phyloP scores from a whole-genome alignment of 2,888 invertebrate genomes.

The Chrysolina americana region DNA sequence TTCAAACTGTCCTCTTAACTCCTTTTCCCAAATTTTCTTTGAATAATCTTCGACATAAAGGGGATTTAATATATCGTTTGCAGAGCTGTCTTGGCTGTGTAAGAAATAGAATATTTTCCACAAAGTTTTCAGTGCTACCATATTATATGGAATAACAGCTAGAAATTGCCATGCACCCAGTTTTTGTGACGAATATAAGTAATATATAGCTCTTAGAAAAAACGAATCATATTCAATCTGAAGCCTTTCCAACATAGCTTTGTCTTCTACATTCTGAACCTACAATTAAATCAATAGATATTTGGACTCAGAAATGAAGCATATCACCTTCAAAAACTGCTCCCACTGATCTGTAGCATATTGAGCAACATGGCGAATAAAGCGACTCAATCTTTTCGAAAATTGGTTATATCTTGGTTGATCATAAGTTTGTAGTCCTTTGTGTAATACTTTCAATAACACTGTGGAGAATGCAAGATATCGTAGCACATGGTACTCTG shows the following conservation, averaged over 20 bases:
- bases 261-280: slow-evolving; percentile 67
- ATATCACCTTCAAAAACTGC: slow-evolving; percentile 66
- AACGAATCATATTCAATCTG: slow-evolving; percentile 83
- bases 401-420: slow-evolving; percentile 79
- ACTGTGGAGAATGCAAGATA: slow-evolving; percentile 80
- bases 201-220: slow-evolving; percentile 78
- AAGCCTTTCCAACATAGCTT: slow-evolving; percentile 72
- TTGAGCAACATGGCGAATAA: slow-evolving; percentile 80
- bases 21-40: slow-evolving; percentile 68
- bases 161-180: slow-evolving; percentile 88
- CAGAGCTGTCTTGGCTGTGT: slow-evolving; percentile 72
- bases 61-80: slow-evolving; percentile 62
- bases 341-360: slow-evolving; percentile 83
- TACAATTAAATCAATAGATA: slow-evolving; percentile 23
- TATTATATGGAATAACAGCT: slow-evolving; percentile 80
- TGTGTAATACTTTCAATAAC: slow-evolving; percentile 75
- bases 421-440: slow-evolving; percentile 78
- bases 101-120: slow-evolving; percentile 79
- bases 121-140: slow-evolving; percentile 73
- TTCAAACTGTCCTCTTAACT: slow-evolving; percentile 74
- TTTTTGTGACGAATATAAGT: slow-evolving; percentile 80
- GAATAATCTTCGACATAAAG: slow-evolving; percentile 68
- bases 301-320: neutral
- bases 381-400: slow-evolving; percentile 78
- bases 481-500: slow-evolving; percentile 76